Evolutionary conservation across 2,797 vertebrate species (phyloP).

Genomic region (Hylomyscus alleni): DNA sequence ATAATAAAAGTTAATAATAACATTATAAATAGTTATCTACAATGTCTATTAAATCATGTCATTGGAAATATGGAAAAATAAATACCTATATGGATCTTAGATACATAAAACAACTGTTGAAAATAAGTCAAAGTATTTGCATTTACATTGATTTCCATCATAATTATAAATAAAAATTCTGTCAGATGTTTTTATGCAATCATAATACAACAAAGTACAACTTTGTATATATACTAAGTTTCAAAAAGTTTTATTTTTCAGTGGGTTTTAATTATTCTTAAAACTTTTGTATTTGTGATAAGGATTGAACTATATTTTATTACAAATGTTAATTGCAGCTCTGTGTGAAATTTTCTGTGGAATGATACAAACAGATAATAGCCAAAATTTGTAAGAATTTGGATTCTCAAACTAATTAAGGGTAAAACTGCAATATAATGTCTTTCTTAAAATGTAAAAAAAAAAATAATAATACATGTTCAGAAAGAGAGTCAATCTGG

Average conservation of each 20-base stretch:
- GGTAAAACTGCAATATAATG: conserved; percentile 23
- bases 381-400: neutral
- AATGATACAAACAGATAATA: conserved; percentile 18
- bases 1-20: neutral
- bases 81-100: neutral
- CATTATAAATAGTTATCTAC: neutral
- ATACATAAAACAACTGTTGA: neutral
- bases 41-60: neutral
- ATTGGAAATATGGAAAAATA: conserved; percentile 42
- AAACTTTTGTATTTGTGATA: neutral
- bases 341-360: neutral
- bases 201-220: neutral
- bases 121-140: neutral
- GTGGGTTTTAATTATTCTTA: neutral
- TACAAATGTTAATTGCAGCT: neutral
- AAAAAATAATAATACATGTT: too few relatives aligned
- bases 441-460: neutral
- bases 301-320: neutral
- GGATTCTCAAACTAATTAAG: conserved; percentile 47
- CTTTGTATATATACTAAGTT: neutral
- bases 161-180: conserved; percentile 41
- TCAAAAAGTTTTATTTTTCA: conserved; percentile 47
- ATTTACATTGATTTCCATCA: conserved; percentile 4
- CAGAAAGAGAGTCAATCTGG: neutral
- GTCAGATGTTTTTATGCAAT: conserved; percentile 5